Conservation (phyloP, 2,113 vertebrate genomes). For the Aegypius monachus region DNA sequence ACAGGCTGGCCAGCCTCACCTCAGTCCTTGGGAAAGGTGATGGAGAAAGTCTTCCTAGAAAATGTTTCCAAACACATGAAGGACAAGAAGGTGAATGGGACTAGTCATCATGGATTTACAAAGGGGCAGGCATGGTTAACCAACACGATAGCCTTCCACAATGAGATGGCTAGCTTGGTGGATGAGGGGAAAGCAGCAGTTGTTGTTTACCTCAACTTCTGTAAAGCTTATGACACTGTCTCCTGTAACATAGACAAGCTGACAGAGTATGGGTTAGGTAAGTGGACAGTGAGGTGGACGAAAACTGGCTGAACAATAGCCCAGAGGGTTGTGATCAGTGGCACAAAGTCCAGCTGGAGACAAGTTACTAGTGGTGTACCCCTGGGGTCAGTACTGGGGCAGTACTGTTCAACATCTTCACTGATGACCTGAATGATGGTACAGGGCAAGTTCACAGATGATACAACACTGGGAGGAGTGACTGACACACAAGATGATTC, state of each 20-base stretch:
- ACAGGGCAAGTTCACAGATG: background rate
- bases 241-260: background rate
- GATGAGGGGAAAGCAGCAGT: background rate
- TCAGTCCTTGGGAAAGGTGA: background rate
- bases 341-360: background rate
- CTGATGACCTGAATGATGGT: background rate
- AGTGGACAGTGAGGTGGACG: background rate
- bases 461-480: background rate
- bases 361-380: background rate
- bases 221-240: background rate
- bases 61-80: background rate
- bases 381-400: background rate
- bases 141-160: background rate
- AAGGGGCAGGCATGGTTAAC: background rate
- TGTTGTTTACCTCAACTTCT: background rate
- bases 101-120: background rate
- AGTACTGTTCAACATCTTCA: background rate
- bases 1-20: background rate
- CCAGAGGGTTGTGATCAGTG: background rate
- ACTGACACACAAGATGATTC: background rate
- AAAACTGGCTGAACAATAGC: background rate
- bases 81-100: background rate
- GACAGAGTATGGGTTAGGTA: background rate
- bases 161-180: background rate
- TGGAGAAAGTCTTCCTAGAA: background rate